Evolutionary conservation across 2,888 invertebrate species (phyloP).

Genomic region (Byasa hedistus): DNA sequence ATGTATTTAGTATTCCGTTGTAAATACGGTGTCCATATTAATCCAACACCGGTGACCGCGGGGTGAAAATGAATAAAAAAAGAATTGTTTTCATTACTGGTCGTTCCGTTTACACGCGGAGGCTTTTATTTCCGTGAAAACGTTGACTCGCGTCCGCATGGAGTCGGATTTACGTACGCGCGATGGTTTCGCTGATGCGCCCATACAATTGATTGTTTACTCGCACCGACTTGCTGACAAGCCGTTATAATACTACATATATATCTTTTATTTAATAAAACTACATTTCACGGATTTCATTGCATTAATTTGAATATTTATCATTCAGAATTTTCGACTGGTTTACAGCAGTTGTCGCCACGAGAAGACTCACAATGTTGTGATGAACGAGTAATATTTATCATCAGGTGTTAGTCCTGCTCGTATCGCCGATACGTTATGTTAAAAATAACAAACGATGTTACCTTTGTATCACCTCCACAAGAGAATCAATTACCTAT

Average conservation of each 20-base stretch:
- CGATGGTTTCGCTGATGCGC: conserved; percentile 9
- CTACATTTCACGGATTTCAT: no score
- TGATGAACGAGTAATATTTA: no score
- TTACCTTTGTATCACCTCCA: not conserved
- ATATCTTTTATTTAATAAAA: no score
- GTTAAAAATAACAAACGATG: no score
- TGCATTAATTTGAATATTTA: no score
- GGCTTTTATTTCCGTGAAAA: conserved; percentile 54
- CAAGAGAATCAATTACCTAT: conserved; percentile 13
- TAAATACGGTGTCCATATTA: conserved; percentile 44
- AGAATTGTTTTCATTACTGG: conserved; percentile 58
- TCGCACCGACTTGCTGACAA: not conserved
- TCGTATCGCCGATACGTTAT: no score
- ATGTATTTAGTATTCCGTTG: no score
- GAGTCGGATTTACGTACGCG: conserved; percentile 25
- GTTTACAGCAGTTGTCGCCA: no score
- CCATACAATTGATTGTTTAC: conserved; percentile 9
- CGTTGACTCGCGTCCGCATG: conserved; percentile 31
- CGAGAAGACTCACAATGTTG: no score
- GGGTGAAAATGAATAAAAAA: conserved; percentile 40
- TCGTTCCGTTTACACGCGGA: conserved; percentile 55
- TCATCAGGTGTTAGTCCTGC: no score
- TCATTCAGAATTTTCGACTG: no score
- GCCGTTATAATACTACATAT: not conserved
- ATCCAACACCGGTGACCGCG: conserved; percentile 33